Base-by-base conservation (phyloP, 2,113 vertebrate species). In the Pampusana beccarii region DNA sequence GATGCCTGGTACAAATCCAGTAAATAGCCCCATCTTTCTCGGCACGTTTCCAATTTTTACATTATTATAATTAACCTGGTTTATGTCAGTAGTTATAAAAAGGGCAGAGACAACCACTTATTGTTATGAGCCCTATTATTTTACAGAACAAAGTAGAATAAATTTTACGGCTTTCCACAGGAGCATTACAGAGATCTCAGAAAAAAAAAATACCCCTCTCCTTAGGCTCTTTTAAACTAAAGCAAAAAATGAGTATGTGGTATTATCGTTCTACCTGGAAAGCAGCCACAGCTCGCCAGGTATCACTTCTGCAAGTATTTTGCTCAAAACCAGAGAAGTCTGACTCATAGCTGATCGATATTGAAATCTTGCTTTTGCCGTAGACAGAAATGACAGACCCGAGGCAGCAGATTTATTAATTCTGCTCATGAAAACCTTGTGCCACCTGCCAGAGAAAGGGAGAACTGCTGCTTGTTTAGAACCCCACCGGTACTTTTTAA, bases 251-350 rank as follows among this genome's bases (percentile, higher is more conserved):
- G 16, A 62, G 85, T 66, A 25, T 5, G 16, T 29, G 53, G 73
- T 83, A 95, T 83, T 70, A 88, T 60, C 73, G 42, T 38, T 86
- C 81, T 33, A 65, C 46, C 75, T 93, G 81, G 93, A 92, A 86
- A 95, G 33, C 79, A 90, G 93, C 46, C 67, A 36, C 50, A 54
- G 71, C 26, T 73, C 33, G 23, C 33, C 40, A 40, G 46, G 64
- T 50, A 80, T 65, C 58, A 51, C 44, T 75, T 48, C 74, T 72
- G 51, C 51, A 46, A 50, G 50, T 19, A 51, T 16, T n/a, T 44
- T 51, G 66, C 51, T 54, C 60, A 50, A 33, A 70, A 82, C 53
- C 31, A 71, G 34, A 56, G 13, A 86, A 40, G 24, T 28, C 71
- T 73, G 36, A 25, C 26, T 36, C 25, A 58, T 1, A 74, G 25